Conservation (phyloP, 2,888 invertebrate species). For the Isotomurus palustris region DNA sequence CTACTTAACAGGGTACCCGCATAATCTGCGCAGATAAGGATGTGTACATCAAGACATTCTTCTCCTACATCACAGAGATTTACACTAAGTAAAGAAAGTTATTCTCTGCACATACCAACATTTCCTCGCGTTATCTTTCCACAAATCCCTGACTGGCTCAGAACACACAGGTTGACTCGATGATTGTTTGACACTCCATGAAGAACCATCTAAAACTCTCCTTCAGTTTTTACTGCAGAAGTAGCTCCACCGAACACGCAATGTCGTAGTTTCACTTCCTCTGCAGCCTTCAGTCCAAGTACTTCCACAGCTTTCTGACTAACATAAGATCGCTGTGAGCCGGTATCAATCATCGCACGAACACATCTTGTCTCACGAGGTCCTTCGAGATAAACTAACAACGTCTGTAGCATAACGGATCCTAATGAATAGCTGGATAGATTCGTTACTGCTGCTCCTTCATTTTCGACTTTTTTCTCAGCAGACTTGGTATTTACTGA, state of each 20-base stretch:
- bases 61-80: not conserved
- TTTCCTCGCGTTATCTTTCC: not conserved
- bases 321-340: constrained; percentile 12
- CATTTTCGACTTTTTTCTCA: not conserved
- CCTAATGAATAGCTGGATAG: not conserved
- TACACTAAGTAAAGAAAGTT: not conserved
- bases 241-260: constrained; percentile 4
- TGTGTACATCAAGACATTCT: not conserved
- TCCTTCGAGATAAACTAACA: not conserved
- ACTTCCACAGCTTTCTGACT: not conserved
- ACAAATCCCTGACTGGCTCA: constrained; percentile 7
- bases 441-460: not conserved
- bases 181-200: not conserved
- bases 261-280: not conserved
- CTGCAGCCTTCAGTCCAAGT: not conserved
- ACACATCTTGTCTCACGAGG: not conserved
- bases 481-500: too few relatives aligned
- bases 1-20: constrained; percentile 9
- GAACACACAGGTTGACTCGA: not conserved
- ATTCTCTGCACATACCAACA: not conserved
- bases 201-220: not conserved
- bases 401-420: constrained; percentile 9
- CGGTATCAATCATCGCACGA: constrained; percentile 3
- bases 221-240: not conserved
- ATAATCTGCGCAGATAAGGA: constrained; percentile 16